Conservation (phyloP, 2,113 vertebrate species). For the Heteronetta atricapilla region DNA sequence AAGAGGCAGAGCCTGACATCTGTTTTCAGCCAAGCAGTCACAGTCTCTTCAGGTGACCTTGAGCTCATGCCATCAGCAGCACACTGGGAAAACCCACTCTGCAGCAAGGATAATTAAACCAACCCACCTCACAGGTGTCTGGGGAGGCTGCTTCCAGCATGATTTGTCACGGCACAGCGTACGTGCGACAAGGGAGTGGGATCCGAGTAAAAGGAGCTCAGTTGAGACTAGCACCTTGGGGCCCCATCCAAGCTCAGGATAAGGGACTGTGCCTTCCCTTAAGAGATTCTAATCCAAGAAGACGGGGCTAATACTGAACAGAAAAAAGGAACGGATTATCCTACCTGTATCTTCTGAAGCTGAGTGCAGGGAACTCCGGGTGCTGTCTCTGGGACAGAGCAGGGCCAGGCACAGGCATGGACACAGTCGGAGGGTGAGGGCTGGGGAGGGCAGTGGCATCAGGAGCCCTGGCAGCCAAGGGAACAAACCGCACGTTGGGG, state of each 20-base stretch:
- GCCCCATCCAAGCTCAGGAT: background rate
- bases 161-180: background rate
- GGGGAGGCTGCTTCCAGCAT: slow-evolving; percentile 19
- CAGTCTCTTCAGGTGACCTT: background rate
- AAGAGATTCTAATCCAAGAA: background rate
- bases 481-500: too few species aligned
- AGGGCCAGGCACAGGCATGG: too few species aligned
- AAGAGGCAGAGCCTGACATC: background rate
- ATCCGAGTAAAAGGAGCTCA: background rate
- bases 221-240: background rate
- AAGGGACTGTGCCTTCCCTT: background rate
- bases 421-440: too few species aligned
- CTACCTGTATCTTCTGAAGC: background rate
- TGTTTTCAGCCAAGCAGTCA: background rate
- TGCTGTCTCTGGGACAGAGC: too few species aligned
- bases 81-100: background rate
- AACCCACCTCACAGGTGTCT: slow-evolving; percentile 9
- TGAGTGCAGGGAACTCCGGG: too few species aligned
- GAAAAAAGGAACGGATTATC: background rate
- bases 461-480: too few species aligned
- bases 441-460: too few species aligned
- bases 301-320: background rate
- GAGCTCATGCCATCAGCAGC: background rate
- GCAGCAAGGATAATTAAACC: background rate
- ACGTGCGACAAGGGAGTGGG: rapidly evolving